phyloP scores from a whole-genome alignment of 2,797 vertebrate species.

The Anabas testudineus region DNA sequence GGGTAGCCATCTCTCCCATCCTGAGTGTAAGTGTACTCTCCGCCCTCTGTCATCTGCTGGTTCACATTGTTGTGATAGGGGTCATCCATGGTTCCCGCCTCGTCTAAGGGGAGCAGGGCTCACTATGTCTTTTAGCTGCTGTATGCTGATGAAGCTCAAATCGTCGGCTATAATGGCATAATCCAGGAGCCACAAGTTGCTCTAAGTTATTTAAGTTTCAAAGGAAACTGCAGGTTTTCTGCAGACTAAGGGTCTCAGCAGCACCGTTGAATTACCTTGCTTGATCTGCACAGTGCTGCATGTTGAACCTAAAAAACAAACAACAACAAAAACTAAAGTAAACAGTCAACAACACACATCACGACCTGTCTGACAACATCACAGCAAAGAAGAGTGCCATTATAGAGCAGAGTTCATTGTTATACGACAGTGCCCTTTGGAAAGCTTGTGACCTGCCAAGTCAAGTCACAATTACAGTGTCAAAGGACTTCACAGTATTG shows the following conservation, averaged over 20 bases:
- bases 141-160: conserved; percentile 52
- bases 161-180: conserved; percentile 76
- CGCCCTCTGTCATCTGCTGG: conserved; percentile 79
- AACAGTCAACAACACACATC: conserved; percentile 26
- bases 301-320: conserved; percentile 77
- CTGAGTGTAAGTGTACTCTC: conserved; percentile 83
- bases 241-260: conserved; percentile 45
- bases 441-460: conserved; percentile 17
- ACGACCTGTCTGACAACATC: conserved; percentile 15
- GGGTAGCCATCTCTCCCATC: conserved; percentile 89
- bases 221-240: conserved; percentile 28
- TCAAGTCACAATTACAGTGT: conserved; percentile 5
- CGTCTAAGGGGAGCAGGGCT: conserved; percentile 40
- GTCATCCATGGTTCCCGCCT: conserved; percentile 86
- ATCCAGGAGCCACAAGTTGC: conserved; percentile 57
- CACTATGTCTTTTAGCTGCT: conserved; percentile 53
- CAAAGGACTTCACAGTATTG: not conserved
- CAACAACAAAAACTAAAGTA: too few relatives aligned
- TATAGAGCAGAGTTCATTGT: conserved; percentile 13
- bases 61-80: conserved; percentile 88
- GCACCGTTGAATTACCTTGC: conserved; percentile 52
- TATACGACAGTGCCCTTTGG: conserved; percentile 14
- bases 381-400: conserved; percentile 3
- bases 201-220: conserved; percentile 41
- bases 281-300: conserved; percentile 64